These are phyloP conservation scores for Crocuta crocuta DNA, from an alignment of 2,113 vertebrate genomes.

Conservation along the genomic window DNA sequence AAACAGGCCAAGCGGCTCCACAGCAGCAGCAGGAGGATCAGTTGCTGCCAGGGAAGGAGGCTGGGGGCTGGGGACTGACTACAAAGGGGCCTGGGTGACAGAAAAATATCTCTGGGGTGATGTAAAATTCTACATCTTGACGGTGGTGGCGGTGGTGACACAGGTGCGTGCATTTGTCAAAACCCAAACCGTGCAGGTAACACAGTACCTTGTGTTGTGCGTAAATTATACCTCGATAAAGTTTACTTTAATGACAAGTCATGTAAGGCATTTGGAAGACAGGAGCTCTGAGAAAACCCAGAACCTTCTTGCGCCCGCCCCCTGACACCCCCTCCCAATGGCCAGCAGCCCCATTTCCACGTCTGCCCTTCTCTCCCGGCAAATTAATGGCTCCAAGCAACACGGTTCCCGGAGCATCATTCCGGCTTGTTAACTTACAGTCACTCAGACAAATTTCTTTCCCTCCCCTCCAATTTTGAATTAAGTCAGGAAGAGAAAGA, in stretches of 20 bases:
- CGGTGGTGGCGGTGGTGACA: no score
- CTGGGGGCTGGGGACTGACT: no score
- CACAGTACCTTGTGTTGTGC: fast-evolving
- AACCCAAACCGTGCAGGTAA: neutral
- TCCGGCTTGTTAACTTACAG: neutral
- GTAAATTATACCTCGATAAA: neutral
- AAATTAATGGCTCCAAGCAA: neutral
- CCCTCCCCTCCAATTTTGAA: conserved; percentile 48
- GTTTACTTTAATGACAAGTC: neutral
- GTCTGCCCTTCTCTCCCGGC: neutral
- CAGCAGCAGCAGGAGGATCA: neutral
- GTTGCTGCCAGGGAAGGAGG: neutral
- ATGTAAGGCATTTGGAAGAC: neutral
- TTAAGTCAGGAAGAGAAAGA: conserved; percentile 30
- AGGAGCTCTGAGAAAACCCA: neutral
- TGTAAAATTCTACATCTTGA: fast-evolving
- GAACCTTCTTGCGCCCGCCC: neutral
- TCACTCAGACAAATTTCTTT: conserved; percentile 15
- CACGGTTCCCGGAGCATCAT: neutral
- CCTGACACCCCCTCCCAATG: fast-evolving
- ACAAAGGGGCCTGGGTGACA: no score
- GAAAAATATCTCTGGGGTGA: neutral
- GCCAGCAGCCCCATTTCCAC: neutral
- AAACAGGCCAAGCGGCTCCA: neutral
- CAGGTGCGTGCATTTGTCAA: neutral